Evolutionary conservation across 1,140 invertebrate genomes (phyloP), one percentile per base, ranked within the genome.

Genomic region (Meloidogyne floridensis): DNA sequence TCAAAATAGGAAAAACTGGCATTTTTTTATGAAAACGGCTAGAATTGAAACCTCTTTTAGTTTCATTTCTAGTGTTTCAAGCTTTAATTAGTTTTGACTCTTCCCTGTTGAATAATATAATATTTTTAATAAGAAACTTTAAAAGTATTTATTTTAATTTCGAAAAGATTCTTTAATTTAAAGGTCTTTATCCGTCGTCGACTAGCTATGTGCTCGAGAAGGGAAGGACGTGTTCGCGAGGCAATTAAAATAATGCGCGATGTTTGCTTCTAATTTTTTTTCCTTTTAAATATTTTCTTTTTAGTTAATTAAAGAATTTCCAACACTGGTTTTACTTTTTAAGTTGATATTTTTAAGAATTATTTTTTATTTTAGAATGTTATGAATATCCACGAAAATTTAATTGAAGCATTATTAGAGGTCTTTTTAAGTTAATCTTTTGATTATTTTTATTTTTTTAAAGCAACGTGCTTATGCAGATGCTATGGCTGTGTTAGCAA

Each of bases 181-280:
- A 59, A 65, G 59, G 59, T 79, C n/a, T 79, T 79, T 51, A 79
- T 79, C 8, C 77, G 77, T 42, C 77, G 77, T 13, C 92, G 97
- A 79, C 90, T 98, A 74, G 96, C 96, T 47, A 98, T 98, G 96
- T 98, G 96, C 92, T 95, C 95, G 3, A 92, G 97, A 82, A 96
- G 97, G 88, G 91, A 98, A 72, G 96, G 96, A 7, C 94, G 94
- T 88, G 92, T 96, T 72, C 95, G 96, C 91, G 97, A 98, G 91
- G 95, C 96, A 4, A 94, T 96, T 5, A 98, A 98, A 92, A 95
- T 98, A 92, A 98, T 98, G 92, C 93, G 96, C 88, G 97, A 98
- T 92, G 93, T 94, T 91, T 91, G 91, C 89, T 70, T 72, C 80
- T 81, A 75, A 11, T 18, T 32, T 20, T 78, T 13, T 65, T 13